These are phyloP conservation scores for Bombus terrestris DNA, from an alignment of 1,140 invertebrate species.

Conservation along the genomic window DNA sequence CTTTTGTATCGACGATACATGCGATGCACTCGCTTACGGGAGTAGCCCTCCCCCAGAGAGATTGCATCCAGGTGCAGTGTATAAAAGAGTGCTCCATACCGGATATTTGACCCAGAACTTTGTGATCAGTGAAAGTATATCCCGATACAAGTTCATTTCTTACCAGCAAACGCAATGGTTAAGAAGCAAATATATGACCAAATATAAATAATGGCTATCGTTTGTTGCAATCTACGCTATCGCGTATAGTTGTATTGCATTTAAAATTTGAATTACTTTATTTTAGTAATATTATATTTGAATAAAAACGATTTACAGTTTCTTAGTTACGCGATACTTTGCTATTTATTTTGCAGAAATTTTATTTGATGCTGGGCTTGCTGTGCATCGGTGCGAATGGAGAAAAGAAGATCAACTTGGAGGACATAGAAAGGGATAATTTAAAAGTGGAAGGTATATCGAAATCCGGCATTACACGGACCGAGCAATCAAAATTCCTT, in stretches of 20 bases:
- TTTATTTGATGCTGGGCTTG: slow-evolving; percentile 60
- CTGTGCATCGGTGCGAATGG: slow-evolving; percentile 60
- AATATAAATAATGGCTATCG: not conserved
- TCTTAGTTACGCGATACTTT: not conserved
- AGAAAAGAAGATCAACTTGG: slow-evolving; percentile 76
- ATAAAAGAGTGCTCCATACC: slow-evolving; percentile 79
- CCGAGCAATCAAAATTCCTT: slow-evolving; percentile 66
- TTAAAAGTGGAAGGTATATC: slow-evolving; percentile 68
- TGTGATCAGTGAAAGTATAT: slow-evolving; percentile 77
- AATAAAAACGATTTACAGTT: too few species aligned
- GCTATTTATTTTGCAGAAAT: slow-evolving; percentile 59
- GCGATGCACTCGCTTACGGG: slow-evolving; percentile 69
- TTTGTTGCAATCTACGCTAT: not conserved
- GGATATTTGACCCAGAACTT: slow-evolving; percentile 79
- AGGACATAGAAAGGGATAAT: slow-evolving; percentile 78
- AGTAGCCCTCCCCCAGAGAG: slow-evolving; percentile 54
- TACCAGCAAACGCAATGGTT: slow-evolving; percentile 58
- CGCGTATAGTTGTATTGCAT: not conserved
- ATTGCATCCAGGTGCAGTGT: slow-evolving; percentile 57
- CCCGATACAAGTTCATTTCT: slow-evolving; percentile 55
- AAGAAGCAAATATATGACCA: slow-evolving; percentile 34
- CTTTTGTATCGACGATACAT: slow-evolving; percentile 54
- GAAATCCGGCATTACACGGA: slow-evolving; percentile 46
- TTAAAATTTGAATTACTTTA: too few species aligned
- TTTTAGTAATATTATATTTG: not conserved